Evolutionary conservation across 2,113 vertebrate species (phyloP).

Genomic region (Cyphomyrus discorhynchus): DNA sequence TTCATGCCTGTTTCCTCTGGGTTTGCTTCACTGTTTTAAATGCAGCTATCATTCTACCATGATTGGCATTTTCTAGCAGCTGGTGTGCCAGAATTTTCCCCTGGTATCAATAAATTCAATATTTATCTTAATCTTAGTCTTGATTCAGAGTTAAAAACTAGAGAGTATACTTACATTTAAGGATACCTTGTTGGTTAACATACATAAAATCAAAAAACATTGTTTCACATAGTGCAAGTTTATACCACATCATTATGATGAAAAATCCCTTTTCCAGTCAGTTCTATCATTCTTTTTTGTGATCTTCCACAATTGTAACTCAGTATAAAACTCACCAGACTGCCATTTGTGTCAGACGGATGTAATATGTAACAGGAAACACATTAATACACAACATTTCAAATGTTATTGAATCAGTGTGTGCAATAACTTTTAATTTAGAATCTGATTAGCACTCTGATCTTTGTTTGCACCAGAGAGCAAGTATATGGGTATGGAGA

Average conservation of each 20-base stretch:
- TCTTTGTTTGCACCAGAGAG: neutral
- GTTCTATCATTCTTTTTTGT: neutral
- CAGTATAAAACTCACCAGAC: neutral
- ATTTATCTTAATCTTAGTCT: neutral
- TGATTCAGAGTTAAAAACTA: neutral
- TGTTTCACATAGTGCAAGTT: neutral
- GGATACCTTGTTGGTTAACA: too few species aligned
- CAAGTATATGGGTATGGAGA: neutral
- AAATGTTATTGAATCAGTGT: slow-evolving; percentile 18
- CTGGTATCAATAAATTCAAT: neutral
- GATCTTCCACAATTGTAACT: neutral
- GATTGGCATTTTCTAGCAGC: neutral
- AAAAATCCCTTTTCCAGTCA: neutral
- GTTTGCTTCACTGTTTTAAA: neutral
- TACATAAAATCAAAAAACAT: neutral
- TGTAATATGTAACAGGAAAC: neutral
- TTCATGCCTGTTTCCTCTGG: neutral
- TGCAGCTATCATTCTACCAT: neutral
- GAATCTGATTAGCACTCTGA: neutral
- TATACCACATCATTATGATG: neutral
- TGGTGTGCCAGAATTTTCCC: neutral
- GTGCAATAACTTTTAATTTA: slow-evolving; percentile 9
- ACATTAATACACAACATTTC: neutral
- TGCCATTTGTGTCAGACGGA: neutral
- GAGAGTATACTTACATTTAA: neutral